Base-by-base conservation (phyloP, 2,797 vertebrate genomes). In the Taeniopygia guttata region DNA sequence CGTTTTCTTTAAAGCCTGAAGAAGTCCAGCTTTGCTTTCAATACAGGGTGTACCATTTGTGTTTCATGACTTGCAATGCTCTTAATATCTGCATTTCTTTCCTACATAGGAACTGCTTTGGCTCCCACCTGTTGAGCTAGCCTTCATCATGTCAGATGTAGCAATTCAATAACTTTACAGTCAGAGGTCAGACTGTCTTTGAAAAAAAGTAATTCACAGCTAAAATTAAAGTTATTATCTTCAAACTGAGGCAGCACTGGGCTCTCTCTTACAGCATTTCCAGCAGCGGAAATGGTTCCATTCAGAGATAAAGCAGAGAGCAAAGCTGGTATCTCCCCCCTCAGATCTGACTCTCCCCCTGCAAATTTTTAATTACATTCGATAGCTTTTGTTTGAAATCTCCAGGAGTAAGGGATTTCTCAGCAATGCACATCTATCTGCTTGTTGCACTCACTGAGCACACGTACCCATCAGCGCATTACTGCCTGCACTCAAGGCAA, bases 181-280 rank as follows among this genome's bases (percentile, higher is more conserved):
- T 97, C 97, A 97, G 97, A 98, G 98, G 98, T 98, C 98, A 97
- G 86, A 67, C 75, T 94, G 94, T 92, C 97, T 97, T 97, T 97
- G 98, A 97, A 98, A 97, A 97, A 97, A 97, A 96, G 97, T 97
- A 97, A 98, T 98, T 97, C 93, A 78, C 96, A 96, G 95, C 96
- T 95, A 96, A 97, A 98, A 97, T 98, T 97, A 98, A 98, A 98
- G 98, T 98, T 97, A 97, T 97, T 98, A 97, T 98, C 98, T 98
- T 97, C 96, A 97, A 97, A 97, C 93, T 72, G 90, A 92, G 95
- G 93, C 87, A 94, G 88, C 84, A 79, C 62, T 21, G 80, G 92
- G 59, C 36, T 29, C 74, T 60, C 62, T 83, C 84, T 42, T 68
- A 92, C 23, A 68, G 87, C 74, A 38, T 56, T 95, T 80, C 75